Evolutionary conservation across 2,797 vertebrate species (phyloP).

Genomic region (Anolis apletophallus): DNA sequence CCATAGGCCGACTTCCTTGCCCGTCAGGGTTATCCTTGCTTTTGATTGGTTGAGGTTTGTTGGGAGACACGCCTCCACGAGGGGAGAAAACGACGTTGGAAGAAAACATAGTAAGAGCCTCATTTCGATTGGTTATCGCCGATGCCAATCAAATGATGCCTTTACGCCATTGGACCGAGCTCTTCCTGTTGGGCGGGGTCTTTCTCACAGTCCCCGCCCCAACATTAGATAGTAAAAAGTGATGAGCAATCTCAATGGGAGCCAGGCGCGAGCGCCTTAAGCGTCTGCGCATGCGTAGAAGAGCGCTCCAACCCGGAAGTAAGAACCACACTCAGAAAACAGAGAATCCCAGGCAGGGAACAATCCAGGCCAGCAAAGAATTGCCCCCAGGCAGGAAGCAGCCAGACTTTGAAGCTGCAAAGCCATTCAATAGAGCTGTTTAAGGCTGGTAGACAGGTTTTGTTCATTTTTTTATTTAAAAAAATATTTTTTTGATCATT

Average conservation of each 20-base stretch:
- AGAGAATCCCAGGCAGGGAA: too few species aligned
- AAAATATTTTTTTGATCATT: too few species aligned
- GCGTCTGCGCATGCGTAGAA: not conserved
- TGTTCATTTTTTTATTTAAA: too few species aligned
- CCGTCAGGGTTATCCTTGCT: not conserved
- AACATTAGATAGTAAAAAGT: not conserved
- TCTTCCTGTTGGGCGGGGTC: not conserved
- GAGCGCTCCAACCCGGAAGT: not conserved
- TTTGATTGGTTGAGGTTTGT: not conserved
- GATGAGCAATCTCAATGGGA: not conserved
- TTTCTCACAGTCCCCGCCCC: not conserved
- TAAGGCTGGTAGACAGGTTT: too few species aligned
- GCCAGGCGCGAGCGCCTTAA: too few species aligned
- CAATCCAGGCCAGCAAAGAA: too few species aligned
- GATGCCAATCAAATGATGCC: not conserved
- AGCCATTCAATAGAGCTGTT: too few species aligned
- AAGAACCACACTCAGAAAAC: too few species aligned
- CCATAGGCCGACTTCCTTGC: not conserved
- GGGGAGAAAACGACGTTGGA: accelerated
- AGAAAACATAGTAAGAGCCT: too few species aligned
- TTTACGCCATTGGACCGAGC: not conserved
- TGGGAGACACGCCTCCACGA: not conserved
- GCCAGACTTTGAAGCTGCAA: too few species aligned
- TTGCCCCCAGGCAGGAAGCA: too few species aligned
- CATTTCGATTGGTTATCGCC: accelerated